Evolutionary conservation across 2,797 vertebrate genomes (phyloP).

Genomic region (Thamnophis elegans): DNA sequence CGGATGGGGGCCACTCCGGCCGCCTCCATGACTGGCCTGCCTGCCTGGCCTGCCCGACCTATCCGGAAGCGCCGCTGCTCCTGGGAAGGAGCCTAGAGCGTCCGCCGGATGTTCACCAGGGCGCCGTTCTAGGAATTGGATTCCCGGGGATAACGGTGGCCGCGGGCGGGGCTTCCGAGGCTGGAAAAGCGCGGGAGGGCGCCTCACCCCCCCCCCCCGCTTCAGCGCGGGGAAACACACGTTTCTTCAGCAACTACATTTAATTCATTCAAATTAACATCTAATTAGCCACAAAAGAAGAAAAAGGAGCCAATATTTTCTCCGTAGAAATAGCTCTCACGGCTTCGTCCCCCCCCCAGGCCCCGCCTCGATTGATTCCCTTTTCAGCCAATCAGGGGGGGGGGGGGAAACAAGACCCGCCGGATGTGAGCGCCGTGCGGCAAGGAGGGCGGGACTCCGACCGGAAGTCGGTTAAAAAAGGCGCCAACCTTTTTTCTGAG

Average conservation of each 20-base stretch:
- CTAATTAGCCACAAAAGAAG: not conserved
- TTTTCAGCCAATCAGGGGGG: not conserved
- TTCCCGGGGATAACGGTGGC: not conserved
- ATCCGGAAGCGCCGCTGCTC: not conserved
- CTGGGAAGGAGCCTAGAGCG: not conserved
- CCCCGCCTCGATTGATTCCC: not conserved
- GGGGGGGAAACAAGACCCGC: too few species aligned
- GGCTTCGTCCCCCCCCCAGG: too few species aligned
- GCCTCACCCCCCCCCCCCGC: not conserved
- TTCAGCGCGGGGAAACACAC: not conserved
- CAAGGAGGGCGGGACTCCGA: not conserved
- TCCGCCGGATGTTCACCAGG: not conserved
- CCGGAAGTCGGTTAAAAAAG: not conserved
- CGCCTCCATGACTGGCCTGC: not conserved
- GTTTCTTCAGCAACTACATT: not conserved
- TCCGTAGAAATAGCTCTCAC: too few species aligned
- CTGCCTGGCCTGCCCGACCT: not conserved
- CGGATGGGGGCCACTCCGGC: not conserved
- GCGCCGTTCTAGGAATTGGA: not conserved
- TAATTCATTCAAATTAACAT: not conserved
- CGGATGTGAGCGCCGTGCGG: not conserved
- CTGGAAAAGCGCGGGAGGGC: not conserved
- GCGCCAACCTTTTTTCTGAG: not conserved
- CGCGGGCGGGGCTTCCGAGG: not conserved
- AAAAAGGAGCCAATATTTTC: not conserved